Evolutionary conservation across 2,113 vertebrate genomes (phyloP).

Genomic region (Onychorhynchus coronatus): DNA sequence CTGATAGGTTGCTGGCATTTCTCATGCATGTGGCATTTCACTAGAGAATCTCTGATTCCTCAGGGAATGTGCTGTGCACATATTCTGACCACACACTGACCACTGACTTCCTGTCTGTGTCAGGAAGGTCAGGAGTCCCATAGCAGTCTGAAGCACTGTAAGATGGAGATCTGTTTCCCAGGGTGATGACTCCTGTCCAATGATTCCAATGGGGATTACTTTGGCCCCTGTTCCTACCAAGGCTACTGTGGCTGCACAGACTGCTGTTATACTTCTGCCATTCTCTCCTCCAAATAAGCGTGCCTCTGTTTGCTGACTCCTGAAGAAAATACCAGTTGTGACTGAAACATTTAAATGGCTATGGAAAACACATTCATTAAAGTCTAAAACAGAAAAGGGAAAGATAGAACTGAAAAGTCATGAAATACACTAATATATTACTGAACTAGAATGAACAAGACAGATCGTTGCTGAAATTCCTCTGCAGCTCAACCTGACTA

Average conservation of each 20-base stretch:
- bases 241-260: not conserved
- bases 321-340: not conserved
- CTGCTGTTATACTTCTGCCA: not conserved
- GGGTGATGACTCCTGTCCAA: not conserved
- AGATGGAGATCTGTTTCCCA: not conserved
- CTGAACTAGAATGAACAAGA: not conserved
- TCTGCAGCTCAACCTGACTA: not conserved
- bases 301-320: not conserved
- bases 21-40: rapidly evolving
- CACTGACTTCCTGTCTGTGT: not conserved
- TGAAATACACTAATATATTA: not conserved
- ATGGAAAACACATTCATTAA: not conserved
- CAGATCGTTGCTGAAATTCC: not conserved
- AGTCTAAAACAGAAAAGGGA: not conserved
- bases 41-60: not conserved
- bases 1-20: not conserved
- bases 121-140: not conserved
- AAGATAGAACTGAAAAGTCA: not conserved
- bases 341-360: not conserved
- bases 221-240: not conserved
- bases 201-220: not conserved
- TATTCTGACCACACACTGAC: not conserved
- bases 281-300: not conserved
- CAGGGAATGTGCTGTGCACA: not conserved
- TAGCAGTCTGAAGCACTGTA: not conserved